Conservation (phyloP, 1,140 invertebrate genomes). For the Alviniconcha marisindica region DNA sequence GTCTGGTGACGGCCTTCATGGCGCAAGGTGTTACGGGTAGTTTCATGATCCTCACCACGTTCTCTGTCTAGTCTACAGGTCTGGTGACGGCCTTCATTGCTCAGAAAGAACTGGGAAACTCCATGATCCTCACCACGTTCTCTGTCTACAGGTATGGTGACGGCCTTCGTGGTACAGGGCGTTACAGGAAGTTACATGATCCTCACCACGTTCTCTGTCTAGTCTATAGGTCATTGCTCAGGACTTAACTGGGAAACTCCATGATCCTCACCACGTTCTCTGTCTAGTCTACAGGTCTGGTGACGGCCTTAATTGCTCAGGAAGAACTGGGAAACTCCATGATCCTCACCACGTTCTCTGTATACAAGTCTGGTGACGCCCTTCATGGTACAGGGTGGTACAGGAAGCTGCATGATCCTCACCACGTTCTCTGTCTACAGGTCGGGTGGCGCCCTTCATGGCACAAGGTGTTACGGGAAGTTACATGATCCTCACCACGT, state of each 20-base stretch:
- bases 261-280: constrained; percentile 53
- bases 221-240: no score
- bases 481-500: no score
- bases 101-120: constrained; percentile 50
- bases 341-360: no score
- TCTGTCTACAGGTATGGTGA: constrained; percentile 60
- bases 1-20: constrained; percentile 57
- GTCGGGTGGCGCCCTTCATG: no score
- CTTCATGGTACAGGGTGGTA: no score
- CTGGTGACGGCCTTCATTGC: constrained; percentile 57
- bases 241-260: no score
- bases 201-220: constrained; percentile 48
- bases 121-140: no score
- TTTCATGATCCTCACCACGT: constrained; percentile 51
- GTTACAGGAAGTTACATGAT: constrained; percentile 44
- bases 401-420: constrained; percentile 48
- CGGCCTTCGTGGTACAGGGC: constrained; percentile 53
- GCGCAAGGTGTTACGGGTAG: constrained; percentile 50
- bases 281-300: background rate
- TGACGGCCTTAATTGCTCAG: constrained; percentile 20
- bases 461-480: no score
- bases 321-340: no score
- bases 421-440: constrained; percentile 45
- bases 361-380: no score
- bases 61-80: constrained; percentile 38